Conservation (phyloP, 2,797 vertebrate genomes). For the Neopelma chrysocephalum region DNA sequence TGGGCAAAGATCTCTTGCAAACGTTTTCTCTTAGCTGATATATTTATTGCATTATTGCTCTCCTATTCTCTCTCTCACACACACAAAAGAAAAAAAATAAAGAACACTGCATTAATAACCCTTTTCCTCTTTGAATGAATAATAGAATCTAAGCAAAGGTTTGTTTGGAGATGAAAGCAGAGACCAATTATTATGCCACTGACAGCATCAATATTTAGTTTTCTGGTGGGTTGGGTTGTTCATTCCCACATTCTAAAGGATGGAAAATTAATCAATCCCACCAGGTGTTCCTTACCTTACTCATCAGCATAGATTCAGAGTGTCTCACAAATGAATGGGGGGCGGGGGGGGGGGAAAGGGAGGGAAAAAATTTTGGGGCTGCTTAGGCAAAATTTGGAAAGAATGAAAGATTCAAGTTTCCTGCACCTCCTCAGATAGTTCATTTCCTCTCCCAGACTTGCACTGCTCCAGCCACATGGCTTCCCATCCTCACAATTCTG, state of each 20-base stretch:
- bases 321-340: neutral
- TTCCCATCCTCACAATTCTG: neutral
- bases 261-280: neutral
- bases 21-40: constrained; percentile 52
- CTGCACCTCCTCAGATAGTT: neutral
- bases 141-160: constrained; percentile 10
- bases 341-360: too few species aligned
- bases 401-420: neutral
- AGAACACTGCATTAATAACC: constrained; percentile 30
- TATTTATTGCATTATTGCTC: constrained; percentile 10
- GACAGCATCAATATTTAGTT: constrained; percentile 27
- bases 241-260: neutral
- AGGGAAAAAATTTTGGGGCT: neutral
- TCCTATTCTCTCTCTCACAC: neutral
- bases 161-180: constrained; percentile 30
- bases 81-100: neutral
- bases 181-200: constrained; percentile 15
- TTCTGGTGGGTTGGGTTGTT: neutral
- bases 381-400: neutral
- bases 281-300: neutral
- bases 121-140: constrained; percentile 14
- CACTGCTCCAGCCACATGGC: neutral
- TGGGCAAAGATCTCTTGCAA: constrained; percentile 44
- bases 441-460: neutral
- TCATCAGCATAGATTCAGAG: neutral